Conservation (phyloP, 2,797 vertebrate genomes). For the Lutjanus campechanus region DNA sequence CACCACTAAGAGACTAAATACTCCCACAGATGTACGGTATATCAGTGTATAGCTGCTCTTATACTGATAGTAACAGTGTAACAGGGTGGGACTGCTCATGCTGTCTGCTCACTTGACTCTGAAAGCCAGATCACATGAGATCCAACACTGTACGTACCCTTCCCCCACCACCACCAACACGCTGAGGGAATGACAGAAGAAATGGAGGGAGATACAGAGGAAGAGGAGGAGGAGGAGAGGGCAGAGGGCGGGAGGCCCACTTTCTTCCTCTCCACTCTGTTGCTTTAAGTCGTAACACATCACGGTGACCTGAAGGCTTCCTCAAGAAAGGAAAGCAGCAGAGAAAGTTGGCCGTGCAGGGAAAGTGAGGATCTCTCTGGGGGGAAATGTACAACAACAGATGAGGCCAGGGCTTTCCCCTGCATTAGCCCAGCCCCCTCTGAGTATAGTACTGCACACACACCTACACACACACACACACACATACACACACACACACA, state of each 20-base stretch:
- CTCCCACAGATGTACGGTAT: background rate
- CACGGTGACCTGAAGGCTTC: slow-evolving; percentile 57
- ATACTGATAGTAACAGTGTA: slow-evolving; percentile 35
- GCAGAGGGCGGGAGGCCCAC: slow-evolving; percentile 63
- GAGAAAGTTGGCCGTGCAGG: slow-evolving; percentile 47
- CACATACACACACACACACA: slow-evolving; percentile 55
- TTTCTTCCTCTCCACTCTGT: slow-evolving; percentile 40
- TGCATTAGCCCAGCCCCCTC: slow-evolving; percentile 59
- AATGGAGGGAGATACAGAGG: slow-evolving; percentile 49
- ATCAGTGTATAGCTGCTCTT: slow-evolving; percentile 21
- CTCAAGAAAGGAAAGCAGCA: slow-evolving; percentile 49
- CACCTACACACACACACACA: slow-evolving; percentile 51
- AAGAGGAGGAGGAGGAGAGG: slow-evolving; percentile 52
- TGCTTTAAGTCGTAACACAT: slow-evolving; percentile 42
- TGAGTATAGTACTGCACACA: slow-evolving; percentile 59
- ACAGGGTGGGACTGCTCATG: slow-evolving; percentile 63
- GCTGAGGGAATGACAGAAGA: slow-evolving; percentile 47
- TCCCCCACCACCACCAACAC: slow-evolving; percentile 56
- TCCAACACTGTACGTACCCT: slow-evolving; percentile 66
- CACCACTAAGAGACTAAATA: background rate
- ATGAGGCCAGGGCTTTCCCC: slow-evolving; percentile 80
- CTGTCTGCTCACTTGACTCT: slow-evolving; percentile 52
- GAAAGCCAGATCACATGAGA: slow-evolving; percentile 71
- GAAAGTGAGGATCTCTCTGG: slow-evolving; percentile 65
- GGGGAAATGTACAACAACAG: slow-evolving; percentile 74